Conservation (phyloP, 1,140 invertebrate species). For the Trinorchestia longiramus region DNA sequence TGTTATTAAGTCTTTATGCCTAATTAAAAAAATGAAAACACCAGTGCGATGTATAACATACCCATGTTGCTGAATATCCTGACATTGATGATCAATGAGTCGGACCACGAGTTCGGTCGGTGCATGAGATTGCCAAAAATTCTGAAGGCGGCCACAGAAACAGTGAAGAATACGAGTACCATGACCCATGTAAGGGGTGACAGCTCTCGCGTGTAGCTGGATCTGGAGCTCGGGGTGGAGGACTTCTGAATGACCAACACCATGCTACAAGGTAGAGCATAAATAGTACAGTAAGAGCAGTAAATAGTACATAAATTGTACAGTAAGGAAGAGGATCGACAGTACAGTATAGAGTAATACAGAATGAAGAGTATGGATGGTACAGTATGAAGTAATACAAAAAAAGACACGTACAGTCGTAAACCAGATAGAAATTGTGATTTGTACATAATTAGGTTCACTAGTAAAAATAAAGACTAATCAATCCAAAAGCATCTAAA, state of each 20-base stretch:
- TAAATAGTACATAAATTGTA: too few relatives aligned
- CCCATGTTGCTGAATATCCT: constrained; percentile 38
- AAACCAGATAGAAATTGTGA: too few relatives aligned
- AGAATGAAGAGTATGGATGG: too few relatives aligned
- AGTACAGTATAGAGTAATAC: too few relatives aligned
- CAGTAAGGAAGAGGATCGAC: too few relatives aligned
- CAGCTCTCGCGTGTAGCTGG: constrained; percentile 3
- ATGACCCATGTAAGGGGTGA: neutral
- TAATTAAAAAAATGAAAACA: neutral
- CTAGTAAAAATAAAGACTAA: too few relatives aligned
- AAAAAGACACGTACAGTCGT: too few relatives aligned
- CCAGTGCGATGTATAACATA: neutral
- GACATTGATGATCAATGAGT: neutral
- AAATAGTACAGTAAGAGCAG: too few relatives aligned
- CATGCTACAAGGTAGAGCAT: neutral
- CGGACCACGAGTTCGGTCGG: neutral
- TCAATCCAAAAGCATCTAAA: too few relatives aligned
- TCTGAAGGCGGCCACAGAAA: neutral
- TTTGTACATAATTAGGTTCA: too few relatives aligned
- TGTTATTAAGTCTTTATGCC: neutral
- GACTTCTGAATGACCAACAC: neutral
- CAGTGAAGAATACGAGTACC: neutral
- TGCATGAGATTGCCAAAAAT: neutral
- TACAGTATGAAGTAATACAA: too few relatives aligned
- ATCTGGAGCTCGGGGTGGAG: neutral